These are phyloP conservation scores for Spisula subtruncata DNA, from an alignment of 2,888 invertebrate genomes.

Conservation along the genomic window DNA sequence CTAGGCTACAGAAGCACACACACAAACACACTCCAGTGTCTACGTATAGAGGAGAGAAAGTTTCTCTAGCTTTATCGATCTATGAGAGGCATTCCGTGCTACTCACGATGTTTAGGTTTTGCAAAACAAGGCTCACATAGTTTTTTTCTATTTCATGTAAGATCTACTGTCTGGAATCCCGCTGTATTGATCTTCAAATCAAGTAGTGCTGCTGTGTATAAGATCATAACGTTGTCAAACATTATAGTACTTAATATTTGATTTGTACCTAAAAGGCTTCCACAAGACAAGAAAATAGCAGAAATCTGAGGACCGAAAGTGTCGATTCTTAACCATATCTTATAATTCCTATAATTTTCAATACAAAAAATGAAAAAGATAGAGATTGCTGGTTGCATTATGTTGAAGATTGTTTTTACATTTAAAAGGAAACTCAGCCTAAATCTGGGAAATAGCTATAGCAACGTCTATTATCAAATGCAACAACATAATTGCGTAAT, in stretches of 20 bases:
- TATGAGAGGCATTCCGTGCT: background rate
- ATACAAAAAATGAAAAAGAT: background rate
- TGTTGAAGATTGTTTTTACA: too few species aligned
- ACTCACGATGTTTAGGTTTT: background rate
- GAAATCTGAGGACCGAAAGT: background rate
- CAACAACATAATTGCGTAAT: background rate
- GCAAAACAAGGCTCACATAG: slow-evolving; percentile 1
- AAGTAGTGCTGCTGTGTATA: background rate
- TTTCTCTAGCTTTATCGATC: slow-evolving; percentile 16
- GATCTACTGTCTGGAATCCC: background rate
- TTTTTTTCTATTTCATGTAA: slow-evolving; percentile 15
- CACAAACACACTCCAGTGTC: background rate
- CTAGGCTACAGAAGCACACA: background rate
- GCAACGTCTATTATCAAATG: background rate
- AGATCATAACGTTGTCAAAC: background rate
- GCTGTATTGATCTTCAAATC: background rate
- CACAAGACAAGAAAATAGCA: background rate
- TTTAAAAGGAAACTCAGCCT: background rate
- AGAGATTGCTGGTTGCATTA: background rate
- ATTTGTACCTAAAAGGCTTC: background rate
- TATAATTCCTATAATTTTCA: background rate
- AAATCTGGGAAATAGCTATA: background rate
- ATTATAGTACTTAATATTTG: slow-evolving; percentile 9
- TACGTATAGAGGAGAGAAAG: background rate
- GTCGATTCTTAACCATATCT: background rate